Evolutionary conservation across 2,797 vertebrate genomes (phyloP).

Genomic region (Percopsis omiscomaycus): DNA sequence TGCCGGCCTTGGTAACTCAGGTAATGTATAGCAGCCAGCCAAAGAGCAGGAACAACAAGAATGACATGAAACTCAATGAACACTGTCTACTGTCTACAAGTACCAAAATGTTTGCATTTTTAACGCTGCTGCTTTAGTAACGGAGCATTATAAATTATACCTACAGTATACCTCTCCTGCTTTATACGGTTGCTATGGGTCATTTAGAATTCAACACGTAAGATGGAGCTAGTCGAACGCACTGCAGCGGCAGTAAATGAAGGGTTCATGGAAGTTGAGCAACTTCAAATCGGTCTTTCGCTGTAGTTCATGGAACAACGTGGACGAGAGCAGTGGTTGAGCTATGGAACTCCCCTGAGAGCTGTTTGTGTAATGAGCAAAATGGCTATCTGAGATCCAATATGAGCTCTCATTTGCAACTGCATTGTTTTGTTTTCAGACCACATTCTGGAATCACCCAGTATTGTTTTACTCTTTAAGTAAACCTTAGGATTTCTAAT

Average conservation of each 20-base stretch:
- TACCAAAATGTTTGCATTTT: constrained; percentile 13
- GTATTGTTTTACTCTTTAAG: too few relatives aligned
- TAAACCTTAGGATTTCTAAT: too few relatives aligned
- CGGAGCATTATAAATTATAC: constrained; percentile 12
- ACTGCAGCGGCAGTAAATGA: constrained; percentile 32
- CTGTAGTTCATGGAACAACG: neutral
- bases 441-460: neutral
- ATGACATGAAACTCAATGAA: constrained; percentile 20
- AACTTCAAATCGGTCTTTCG: constrained; percentile 20
- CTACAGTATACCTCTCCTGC: neutral
- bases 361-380: constrained; percentile 18
- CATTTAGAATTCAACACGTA: constrained; percentile 39
- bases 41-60: neutral
- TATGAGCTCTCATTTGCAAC: neutral
- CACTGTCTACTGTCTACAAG: constrained; percentile 8
- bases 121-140: constrained; percentile 6
- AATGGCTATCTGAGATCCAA: neutral
- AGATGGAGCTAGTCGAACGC: constrained; percentile 28
- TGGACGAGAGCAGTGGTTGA: constrained; percentile 18
- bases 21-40: constrained; percentile 46
- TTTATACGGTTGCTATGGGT: constrained; percentile 18
- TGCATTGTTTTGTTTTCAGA: constrained; percentile 1
- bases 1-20: constrained; percentile 46
- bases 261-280: constrained; percentile 28
- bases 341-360: constrained; percentile 51